Evolutionary conservation across 1,140 invertebrate species (phyloP).

Genomic region (Dreissena rostriformis): DNA sequence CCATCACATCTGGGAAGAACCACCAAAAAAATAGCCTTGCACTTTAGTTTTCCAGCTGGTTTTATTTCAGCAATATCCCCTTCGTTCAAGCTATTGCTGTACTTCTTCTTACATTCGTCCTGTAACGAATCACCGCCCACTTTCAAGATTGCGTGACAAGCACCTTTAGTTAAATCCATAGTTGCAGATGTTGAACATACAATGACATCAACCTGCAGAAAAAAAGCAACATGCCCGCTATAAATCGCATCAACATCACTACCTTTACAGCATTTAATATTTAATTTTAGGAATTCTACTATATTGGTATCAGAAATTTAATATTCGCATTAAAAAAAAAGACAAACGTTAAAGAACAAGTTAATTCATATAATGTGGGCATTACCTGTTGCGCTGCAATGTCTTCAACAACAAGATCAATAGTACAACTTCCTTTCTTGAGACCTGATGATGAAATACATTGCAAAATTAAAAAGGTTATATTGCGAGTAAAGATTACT

Average conservation of each 20-base stretch:
- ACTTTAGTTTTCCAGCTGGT: conserved; percentile 6
- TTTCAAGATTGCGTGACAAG: conserved; percentile 30
- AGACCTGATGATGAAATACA: background rate
- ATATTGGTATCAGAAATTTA: background rate
- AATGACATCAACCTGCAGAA: conserved; percentile 34
- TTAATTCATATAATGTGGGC: background rate
- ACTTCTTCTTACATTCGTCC: conserved; percentile 28
- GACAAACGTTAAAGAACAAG: background rate
- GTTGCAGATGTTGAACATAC: conserved; percentile 29
- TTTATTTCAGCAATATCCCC: conserved; percentile 30
- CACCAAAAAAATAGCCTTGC: conserved; percentile 21
- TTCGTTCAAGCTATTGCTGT: conserved; percentile 21
- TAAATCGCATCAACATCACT: background rate
- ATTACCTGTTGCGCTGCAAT: conserved; percentile 35
- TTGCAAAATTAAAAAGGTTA: background rate
- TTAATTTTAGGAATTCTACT: background rate
- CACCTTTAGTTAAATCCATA: conserved; percentile 38
- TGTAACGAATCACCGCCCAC: conserved; percentile 27
- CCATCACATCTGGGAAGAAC: conserved; percentile 12
- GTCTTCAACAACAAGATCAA: conserved; percentile 37
- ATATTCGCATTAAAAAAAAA: background rate
- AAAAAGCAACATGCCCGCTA: background rate
- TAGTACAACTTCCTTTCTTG: conserved; percentile 9
- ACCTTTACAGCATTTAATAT: background rate
- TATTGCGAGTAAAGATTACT: background rate